Evolutionary conservation across 2,888 invertebrate species (phyloP).

Genomic region (Aporophyla nigra): DNA sequence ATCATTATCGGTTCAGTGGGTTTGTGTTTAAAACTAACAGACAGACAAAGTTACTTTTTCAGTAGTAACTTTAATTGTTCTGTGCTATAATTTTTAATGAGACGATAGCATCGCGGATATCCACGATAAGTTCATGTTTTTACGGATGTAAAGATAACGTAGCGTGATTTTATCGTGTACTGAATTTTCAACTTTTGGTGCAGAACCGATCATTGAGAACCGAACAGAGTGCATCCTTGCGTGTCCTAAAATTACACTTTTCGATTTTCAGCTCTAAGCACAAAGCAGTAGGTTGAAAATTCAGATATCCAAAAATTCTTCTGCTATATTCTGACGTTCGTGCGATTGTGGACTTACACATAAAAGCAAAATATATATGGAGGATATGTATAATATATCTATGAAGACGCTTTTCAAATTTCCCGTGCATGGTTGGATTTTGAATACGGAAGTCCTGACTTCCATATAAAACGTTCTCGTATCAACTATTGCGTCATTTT

Average conservation of each 20-base stretch:
- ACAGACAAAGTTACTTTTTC: background rate
- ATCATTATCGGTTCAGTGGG: background rate
- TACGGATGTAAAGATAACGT: too few relatives aligned
- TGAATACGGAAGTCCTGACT: background rate
- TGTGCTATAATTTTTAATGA: background rate
- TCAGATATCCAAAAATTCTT: too few relatives aligned
- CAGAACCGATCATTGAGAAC: too few relatives aligned
- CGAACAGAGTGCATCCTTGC: too few relatives aligned
- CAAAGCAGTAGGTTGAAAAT: too few relatives aligned
- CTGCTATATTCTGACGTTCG: too few relatives aligned
- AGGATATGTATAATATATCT: too few relatives aligned
- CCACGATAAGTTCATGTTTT: background rate
- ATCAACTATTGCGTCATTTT: conserved; percentile 47
- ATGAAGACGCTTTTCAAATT: background rate
- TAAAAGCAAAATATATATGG: background rate
- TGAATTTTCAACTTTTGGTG: too few relatives aligned
- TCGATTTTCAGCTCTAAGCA: too few relatives aligned
- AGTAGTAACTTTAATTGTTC: background rate
- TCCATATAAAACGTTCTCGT: conserved; percentile 7
- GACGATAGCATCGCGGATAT: background rate
- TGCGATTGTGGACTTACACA: too few relatives aligned
- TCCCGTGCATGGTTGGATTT: background rate
- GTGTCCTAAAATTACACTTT: too few relatives aligned
- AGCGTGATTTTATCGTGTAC: too few relatives aligned
- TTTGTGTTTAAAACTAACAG: background rate